These are phyloP conservation scores for Frieseomelitta varia DNA, from an alignment of 1,140 invertebrate species.

Conservation along the genomic window DNA sequence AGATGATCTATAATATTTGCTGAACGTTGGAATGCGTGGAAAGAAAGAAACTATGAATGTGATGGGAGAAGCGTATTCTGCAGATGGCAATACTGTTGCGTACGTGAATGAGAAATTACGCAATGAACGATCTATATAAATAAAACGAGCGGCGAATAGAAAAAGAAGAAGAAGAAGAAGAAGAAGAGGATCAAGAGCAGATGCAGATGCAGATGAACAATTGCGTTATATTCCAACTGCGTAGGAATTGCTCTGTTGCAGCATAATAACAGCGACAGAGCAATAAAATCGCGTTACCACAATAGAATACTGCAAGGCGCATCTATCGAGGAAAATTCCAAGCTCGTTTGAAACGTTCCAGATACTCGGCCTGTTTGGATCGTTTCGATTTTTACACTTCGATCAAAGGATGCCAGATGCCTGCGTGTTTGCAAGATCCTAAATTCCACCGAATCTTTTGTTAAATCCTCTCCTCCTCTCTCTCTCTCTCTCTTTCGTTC, in stretches of 20 bases:
- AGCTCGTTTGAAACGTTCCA: not conserved
- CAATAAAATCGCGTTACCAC: not conserved
- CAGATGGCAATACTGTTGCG: not conserved
- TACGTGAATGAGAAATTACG: not conserved
- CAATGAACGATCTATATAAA: not conserved
- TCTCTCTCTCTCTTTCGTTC: too few relatives aligned
- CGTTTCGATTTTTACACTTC: not conserved
- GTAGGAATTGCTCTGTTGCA: not conserved
- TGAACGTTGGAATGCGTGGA: too few relatives aligned
- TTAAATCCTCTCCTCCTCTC: too few relatives aligned
- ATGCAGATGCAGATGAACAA: not conserved
- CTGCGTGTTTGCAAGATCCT: not conserved
- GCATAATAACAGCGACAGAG: not conserved
- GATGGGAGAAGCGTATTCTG: not conserved
- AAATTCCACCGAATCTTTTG: not conserved
- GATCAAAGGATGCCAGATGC: not conserved
- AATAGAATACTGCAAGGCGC: not conserved
- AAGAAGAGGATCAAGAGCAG: not conserved
- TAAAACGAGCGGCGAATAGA: not conserved
- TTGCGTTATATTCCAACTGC: not conserved
- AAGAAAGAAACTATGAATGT: too few relatives aligned
- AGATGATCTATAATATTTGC: too few relatives aligned
- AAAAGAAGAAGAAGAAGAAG: not conserved
- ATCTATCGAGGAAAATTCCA: not conserved
- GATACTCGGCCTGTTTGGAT: not conserved